Evolutionary conservation across 2,113 vertebrate genomes (phyloP), one percentile per base, ranked within the genome.

Genomic region (Furnarius figulus): DNA sequence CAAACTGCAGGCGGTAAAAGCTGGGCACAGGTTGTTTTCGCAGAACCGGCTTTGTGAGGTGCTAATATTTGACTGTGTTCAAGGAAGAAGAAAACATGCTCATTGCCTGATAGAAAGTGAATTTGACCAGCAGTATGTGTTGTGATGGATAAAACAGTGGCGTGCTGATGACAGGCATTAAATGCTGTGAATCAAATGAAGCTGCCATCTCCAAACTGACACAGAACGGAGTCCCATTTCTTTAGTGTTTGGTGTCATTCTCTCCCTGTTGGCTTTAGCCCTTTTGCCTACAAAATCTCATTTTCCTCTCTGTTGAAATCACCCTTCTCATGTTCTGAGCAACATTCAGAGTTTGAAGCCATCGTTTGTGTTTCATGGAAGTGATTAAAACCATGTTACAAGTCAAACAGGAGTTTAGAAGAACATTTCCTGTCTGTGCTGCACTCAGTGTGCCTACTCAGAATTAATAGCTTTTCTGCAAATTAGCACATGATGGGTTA

Each of bases 401-500:
- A 97, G 95, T 97, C 96, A 96, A 93, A 94, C 96, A 94, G 87
- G 87, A 95, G 95, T 97, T 97, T 95, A 92, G 93, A 97, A 94
- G 97, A 96, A 97, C 97, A 97, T 98, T 98, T 98, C 98, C 98
- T 98, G 95, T 95, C n/a, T 16, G 86, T 83, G 62, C 93, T 80
- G 62, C 22, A 16, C 89, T 58, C 75, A 47, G 67, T 94, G 94
- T 49, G 76, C 95, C 91, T 97, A 47, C 87, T 97, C 95, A 97
- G 96, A 96, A 97, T 97, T 98, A 98, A 98, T 97, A 95, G 91
- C 91, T 97, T 98, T 97, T 96, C 96, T 98, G 95, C 96, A 98
- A 98, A 98, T 98, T 97, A 97, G 97, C 97, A 97, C 98, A 85
- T 97, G 97, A 98, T 97, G 98, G 98, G 97, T 98, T 98, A 98